phyloP scores from a whole-genome alignment of 2,888 invertebrate species.

The Athetis lepigone region DNA sequence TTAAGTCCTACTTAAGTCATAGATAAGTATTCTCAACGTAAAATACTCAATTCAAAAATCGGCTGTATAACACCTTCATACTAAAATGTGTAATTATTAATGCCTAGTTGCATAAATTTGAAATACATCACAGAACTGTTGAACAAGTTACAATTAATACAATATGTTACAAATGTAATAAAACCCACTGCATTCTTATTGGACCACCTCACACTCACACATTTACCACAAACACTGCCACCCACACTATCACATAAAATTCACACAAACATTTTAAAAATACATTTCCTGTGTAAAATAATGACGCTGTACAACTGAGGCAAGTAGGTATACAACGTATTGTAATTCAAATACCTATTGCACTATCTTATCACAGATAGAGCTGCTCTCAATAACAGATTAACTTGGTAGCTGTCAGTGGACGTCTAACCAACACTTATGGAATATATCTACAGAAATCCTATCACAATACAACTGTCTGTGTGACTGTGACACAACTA shows the following conservation, averaged over 20 bases:
- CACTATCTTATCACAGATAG: conserved; percentile 34
- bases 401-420: neutral
- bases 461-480: neutral
- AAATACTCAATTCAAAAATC: too few species aligned
- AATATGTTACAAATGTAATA: conserved; percentile 7
- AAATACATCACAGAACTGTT: neutral
- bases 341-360: neutral
- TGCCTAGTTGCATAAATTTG: too few species aligned
- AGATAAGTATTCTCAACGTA: too few species aligned
- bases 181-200: conserved; percentile 21
- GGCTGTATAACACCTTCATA: too few species aligned
- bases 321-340: neutral
- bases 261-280: conserved; percentile 19
- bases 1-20: too few species aligned
- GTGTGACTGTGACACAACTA: neutral
- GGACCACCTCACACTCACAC: conserved; percentile 14
- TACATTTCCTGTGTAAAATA: neutral
- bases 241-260: conserved; percentile 8
- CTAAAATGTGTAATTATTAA: too few species aligned
- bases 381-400: too few species aligned
- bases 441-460: neutral
- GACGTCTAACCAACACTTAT: neutral
- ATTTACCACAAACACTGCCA: neutral
- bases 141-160: neutral
- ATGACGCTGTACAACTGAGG: neutral